Evolutionary conservation across 2,888 invertebrate species (phyloP), one percentile per base, ranked within the genome.

Genomic region (Linhomoeus sp.): DNA sequence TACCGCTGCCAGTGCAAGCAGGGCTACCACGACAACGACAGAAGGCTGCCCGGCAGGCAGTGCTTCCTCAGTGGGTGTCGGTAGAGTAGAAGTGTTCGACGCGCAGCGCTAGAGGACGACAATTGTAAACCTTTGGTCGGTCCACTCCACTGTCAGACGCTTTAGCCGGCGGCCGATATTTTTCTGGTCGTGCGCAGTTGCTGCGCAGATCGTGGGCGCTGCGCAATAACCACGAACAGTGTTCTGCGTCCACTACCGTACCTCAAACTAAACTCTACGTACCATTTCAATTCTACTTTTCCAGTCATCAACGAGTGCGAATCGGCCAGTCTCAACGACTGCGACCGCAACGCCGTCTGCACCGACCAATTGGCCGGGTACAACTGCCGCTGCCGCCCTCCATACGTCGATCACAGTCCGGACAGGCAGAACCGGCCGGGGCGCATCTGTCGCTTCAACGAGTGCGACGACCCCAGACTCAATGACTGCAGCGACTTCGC

Each of bases 1-100:
- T 62, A 58, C 52, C 52, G 52, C 33, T 59, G 59, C 51, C 51
- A 52, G 46, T 46, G 58, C 53, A 50, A 57, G 3, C 33, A 51
- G 22, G 62, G 61, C 23, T 63, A 64, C 45, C 56, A 58, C 48
- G 63, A 63, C 46, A 56, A 58, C 39, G 56, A 61, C 45, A 63
- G 52, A 51, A 57, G 58, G 12, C 49, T 56, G 24, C 62, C 63
- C 12, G 63, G 63, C 44, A 57, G 58, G 22, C 51, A 52, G 39
- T 63, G 63, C 52, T 51, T 52, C 24, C 57, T 53, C 51, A 58
- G 52, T 23, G 57, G 52, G 50, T 58, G 58, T 56, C 44, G 49
- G 55, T 43, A 17, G 35, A 3, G 29, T n/a, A n/a, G n/a, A n/a
- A n/a, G n/a, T n/a, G n/a, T n/a, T n/a, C n/a, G n/a, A n/a, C n/a